A percentile compares a stretch with the other conserved stretches of the same genome.
Evolutionary conservation across 1,140 invertebrate genomes (phyloP).

Genomic region (Brachionus asplanchnoidis): DNA sequence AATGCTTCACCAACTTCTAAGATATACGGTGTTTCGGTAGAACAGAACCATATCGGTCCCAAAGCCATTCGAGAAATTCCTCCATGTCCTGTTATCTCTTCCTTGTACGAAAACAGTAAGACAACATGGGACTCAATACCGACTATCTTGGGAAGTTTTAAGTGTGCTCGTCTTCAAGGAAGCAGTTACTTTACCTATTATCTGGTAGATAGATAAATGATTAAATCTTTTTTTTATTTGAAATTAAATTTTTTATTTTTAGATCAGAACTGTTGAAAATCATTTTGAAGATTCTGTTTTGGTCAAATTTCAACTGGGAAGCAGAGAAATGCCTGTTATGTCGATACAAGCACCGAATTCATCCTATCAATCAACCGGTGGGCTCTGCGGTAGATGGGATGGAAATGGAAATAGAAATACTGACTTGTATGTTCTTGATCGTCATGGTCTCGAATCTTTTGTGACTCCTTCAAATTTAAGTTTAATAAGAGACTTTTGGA

Average conservation of each 20-base stretch:
- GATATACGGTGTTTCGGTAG: not conserved
- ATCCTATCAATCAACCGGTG: not conserved
- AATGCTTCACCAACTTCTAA: not conserved
- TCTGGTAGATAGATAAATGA: not conserved
- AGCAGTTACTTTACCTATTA: not conserved
- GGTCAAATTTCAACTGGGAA: not conserved
- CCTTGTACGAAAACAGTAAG: not conserved
- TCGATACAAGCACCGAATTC: not conserved
- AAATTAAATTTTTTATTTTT: not conserved
- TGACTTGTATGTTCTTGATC: not conserved
- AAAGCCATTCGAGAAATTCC: not conserved
- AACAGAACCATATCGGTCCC: not conserved
- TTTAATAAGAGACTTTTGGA: not conserved
- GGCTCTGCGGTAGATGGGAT: not conserved
- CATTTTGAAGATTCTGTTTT: not conserved
- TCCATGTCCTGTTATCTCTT: not conserved
- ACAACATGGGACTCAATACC: not conserved
- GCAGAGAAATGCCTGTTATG: not conserved
- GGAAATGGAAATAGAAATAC: not conserved
- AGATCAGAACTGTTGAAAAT: conserved; percentile 14
- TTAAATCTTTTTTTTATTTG: not conserved
- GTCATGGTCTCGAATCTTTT: not conserved
- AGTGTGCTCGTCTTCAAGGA: conserved; percentile 15
- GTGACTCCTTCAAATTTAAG: not conserved
- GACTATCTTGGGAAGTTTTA: not conserved